Evolutionary conservation across 1,140 invertebrate species (phyloP).

Genomic region (Archivesica marissinica): DNA sequence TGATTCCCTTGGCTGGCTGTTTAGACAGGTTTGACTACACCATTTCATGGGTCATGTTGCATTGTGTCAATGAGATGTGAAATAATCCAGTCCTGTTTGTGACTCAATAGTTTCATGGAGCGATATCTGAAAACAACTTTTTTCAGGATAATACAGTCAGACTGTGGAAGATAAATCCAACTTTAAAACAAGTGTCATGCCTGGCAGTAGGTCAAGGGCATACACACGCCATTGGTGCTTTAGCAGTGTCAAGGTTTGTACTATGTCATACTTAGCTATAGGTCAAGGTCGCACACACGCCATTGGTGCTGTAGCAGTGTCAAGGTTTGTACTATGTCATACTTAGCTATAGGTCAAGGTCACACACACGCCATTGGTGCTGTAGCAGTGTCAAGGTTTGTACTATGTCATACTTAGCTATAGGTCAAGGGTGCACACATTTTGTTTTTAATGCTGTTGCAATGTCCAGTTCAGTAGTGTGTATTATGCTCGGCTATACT

Average conservation of each 20-base stretch:
- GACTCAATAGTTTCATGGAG: too few relatives aligned
- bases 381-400: constrained; percentile 85
- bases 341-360: constrained; percentile 89
- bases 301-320: constrained; percentile 89
- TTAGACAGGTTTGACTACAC: too few relatives aligned
- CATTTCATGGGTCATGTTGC: too few relatives aligned
- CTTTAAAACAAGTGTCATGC: constrained; percentile 86
- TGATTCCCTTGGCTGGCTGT: too few relatives aligned
- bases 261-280: constrained; percentile 89
- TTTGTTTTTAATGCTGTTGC: too few relatives aligned
- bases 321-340: constrained; percentile 85
- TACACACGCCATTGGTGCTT: constrained; percentile 91
- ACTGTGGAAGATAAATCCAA: constrained; percentile 90
- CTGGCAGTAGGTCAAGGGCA: constrained; percentile 90
- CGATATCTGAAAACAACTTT: too few relatives aligned
- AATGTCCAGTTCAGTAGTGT: too few relatives aligned
- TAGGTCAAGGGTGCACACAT: too few relatives aligned
- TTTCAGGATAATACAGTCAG: constrained; percentile 91
- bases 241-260: constrained; percentile 85
- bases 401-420: too few relatives aligned
- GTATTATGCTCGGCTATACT: too few relatives aligned
- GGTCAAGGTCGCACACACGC: constrained; percentile 92
- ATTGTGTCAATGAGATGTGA: too few relatives aligned
- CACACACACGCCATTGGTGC: constrained; percentile 94
- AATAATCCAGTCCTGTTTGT: too few relatives aligned